Evolutionary conservation across 2,797 vertebrate genomes (phyloP).

Genomic region (Silurus aristotelis): DNA sequence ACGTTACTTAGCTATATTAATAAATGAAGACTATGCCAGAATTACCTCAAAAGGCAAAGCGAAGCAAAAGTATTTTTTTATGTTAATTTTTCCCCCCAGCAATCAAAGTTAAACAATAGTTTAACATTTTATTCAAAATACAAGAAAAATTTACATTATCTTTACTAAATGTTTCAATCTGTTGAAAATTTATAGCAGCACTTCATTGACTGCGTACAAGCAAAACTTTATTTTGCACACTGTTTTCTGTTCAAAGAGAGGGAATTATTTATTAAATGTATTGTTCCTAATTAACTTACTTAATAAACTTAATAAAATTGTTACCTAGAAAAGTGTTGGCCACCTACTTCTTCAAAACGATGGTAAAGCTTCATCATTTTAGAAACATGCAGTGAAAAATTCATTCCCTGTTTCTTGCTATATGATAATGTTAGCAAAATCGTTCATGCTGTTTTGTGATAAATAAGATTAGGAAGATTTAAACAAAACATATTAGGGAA

Average conservation of each 20-base stretch:
- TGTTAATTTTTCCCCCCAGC: neutral
- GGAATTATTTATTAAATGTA: neutral
- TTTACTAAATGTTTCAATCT: neutral
- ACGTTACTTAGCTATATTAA: neutral
- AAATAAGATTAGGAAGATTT: neutral
- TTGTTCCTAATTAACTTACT: neutral
- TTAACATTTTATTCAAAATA: too few species aligned
- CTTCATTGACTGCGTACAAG: neutral
- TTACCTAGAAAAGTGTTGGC: neutral
- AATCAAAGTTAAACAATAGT: neutral
- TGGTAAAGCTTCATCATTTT: neutral
- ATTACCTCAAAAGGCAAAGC: neutral
- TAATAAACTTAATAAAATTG: neutral
- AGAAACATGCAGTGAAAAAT: neutral
- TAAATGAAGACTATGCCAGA: neutral
- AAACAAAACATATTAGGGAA: neutral
- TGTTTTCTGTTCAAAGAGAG: neutral
- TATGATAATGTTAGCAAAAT: neutral
- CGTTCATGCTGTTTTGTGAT: neutral
- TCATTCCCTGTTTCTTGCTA: neutral
- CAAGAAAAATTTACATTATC: neutral
- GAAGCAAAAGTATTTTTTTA: neutral
- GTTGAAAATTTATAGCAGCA: neutral
- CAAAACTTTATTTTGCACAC: neutral
- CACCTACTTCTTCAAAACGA: neutral